A percentile compares a stretch with the other conserved stretches of the same genome.
Evolutionary conservation across 1,140 invertebrate genomes (phyloP).

Genomic region (Fopius arisanus): DNA sequence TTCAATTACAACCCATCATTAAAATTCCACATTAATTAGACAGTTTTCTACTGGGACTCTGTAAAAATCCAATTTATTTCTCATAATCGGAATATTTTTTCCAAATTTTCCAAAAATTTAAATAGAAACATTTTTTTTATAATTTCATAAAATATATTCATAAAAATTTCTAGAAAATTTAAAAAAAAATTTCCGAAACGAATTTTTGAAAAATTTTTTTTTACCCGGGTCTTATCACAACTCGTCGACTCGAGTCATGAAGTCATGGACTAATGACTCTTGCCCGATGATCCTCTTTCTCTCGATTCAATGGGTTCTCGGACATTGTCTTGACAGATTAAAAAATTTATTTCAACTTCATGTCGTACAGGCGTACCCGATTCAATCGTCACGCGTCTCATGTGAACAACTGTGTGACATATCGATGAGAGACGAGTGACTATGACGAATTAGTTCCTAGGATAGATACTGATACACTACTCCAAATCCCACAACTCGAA

Average conservation of each 20-base stretch:
- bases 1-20: too few relatives aligned
- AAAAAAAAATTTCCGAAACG: too few relatives aligned
- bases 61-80: too few relatives aligned
- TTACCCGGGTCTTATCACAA: neutral
- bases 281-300: neutral
- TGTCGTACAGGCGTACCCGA: too few relatives aligned
- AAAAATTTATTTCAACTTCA: neutral
- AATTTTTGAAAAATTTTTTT: neutral
- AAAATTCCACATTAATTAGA: slow-evolving; percentile 33
- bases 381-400: neutral
- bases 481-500: neutral
- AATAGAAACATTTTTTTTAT: too few relatives aligned
- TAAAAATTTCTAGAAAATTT: too few relatives aligned
- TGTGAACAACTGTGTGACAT: neutral
- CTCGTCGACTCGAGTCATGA: neutral
- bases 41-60: too few relatives aligned
- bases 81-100: too few relatives aligned
- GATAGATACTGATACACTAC: neutral
- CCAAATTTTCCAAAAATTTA: too few relatives aligned
- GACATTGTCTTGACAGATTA: too few relatives aligned
- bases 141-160: too few relatives aligned
- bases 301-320: too few relatives aligned
- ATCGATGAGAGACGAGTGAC: neutral
- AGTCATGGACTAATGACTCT: slow-evolving; percentile 3
- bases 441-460: neutral